phyloP scores from a whole-genome alignment of 2,797 vertebrate genomes.

The Coccyzus lansbergi region DNA sequence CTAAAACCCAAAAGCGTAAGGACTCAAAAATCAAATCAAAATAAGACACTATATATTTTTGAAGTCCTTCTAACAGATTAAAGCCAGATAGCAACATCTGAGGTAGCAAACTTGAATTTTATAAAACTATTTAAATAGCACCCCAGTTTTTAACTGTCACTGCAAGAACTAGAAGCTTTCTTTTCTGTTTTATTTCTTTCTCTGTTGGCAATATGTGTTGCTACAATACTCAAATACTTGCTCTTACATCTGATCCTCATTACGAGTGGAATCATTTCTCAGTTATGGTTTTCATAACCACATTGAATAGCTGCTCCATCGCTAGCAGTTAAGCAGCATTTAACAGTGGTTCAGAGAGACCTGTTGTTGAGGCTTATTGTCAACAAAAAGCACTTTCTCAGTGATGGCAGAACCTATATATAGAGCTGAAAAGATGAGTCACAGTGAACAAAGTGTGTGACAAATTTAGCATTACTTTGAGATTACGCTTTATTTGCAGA shows the following conservation, averaged over 20 bases:
- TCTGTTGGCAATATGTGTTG: background rate
- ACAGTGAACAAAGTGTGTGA: background rate
- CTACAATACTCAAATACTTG: background rate
- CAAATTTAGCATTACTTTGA: background rate
- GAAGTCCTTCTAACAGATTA: background rate
- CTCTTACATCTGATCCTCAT: constrained; percentile 32
- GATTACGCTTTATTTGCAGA: background rate
- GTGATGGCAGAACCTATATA: background rate
- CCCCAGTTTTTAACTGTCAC: background rate
- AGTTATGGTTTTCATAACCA: constrained; percentile 14
- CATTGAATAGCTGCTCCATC: background rate
- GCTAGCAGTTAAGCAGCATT: background rate
- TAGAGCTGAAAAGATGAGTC: background rate
- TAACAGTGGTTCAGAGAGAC: background rate
- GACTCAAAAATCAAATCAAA: background rate
- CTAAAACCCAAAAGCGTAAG: background rate
- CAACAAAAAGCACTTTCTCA: constrained; percentile 17
- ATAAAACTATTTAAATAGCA: background rate
- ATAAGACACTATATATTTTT: background rate
- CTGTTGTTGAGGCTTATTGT: background rate
- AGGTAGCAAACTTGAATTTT: background rate
- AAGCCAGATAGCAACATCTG: background rate
- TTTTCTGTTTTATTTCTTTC: background rate
- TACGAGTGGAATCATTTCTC: constrained; percentile 20
- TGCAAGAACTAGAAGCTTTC: background rate